phyloP scores from a whole-genome alignment of 2,113 vertebrate genomes.

The Cyprinus carpio region DNA sequence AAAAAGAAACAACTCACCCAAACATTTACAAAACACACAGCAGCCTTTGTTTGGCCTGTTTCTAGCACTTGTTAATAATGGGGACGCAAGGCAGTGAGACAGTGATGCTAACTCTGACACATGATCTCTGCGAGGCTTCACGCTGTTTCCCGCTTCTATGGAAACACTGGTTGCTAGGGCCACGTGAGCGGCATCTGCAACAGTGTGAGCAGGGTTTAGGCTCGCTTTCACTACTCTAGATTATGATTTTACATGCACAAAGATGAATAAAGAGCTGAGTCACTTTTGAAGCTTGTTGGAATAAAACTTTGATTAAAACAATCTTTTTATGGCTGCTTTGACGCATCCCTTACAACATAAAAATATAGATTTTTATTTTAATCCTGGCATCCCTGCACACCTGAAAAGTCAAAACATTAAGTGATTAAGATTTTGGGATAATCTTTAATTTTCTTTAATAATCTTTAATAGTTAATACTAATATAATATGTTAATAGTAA shows the following conservation, averaged over 20 bases:
- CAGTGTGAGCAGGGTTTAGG: constrained; percentile 14
- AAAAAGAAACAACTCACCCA: constrained; percentile 5
- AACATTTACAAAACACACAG: constrained; percentile 9
- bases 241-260: not conserved
- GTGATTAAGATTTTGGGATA: not conserved
- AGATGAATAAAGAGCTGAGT: not conserved
- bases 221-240: not conserved
- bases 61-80: not conserved
- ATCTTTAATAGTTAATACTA: not conserved
- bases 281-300: not conserved
- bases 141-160: constrained; percentile 26
- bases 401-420: not conserved
- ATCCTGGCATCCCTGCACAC: not conserved
- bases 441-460: no score
- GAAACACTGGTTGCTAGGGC: constrained; percentile 36
- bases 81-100: not conserved
- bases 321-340: not conserved
- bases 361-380: not conserved
- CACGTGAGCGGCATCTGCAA: constrained; percentile 8
- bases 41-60: constrained; percentile 2
- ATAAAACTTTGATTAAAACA: not conserved
- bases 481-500: not conserved
- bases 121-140: constrained; percentile 16
- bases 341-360: not conserved
- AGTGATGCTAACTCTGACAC: constrained; percentile 41